phyloP scores from a whole-genome alignment of 2,888 invertebrate genomes.

The Zhengitettix transpicula region DNA sequence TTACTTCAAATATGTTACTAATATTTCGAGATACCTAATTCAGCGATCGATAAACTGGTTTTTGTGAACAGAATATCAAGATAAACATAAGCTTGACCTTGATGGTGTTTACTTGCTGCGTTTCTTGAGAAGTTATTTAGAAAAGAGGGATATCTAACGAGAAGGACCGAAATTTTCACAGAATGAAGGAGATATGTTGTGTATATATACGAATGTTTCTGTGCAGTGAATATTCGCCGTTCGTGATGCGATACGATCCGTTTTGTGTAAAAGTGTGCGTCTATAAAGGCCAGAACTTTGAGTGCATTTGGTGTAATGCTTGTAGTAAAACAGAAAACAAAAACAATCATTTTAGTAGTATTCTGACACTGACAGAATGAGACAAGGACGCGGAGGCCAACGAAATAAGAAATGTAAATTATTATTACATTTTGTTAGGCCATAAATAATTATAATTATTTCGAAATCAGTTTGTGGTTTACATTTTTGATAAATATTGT shows the following conservation, averaged over 20 bases:
- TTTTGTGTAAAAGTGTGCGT: constrained; percentile 17
- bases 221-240: constrained; percentile 15
- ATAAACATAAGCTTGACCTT: constrained; percentile 21
- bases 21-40: background rate
- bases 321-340: constrained; percentile 19
- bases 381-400: constrained; percentile 36
- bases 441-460: background rate
- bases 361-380: constrained; percentile 30
- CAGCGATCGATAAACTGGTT: background rate
- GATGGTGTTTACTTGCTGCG: constrained; percentile 34
- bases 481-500: too few relatives aligned
- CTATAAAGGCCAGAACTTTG: constrained; percentile 15
- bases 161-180: constrained; percentile 16
- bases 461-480: too few relatives aligned
- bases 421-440: constrained; percentile 13
- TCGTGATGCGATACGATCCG: constrained; percentile 18
- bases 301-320: constrained; percentile 19
- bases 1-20: too few relatives aligned
- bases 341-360: constrained; percentile 23
- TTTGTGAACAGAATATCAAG: background rate
- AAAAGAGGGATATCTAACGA: constrained; percentile 20
- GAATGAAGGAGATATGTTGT: constrained; percentile 19
- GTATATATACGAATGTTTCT: constrained; percentile 13
- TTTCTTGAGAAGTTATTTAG: constrained; percentile 26
- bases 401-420: constrained; percentile 36